These are phyloP conservation scores for Bagarius yarrelli DNA, from an alignment of 2,113 vertebrate genomes.

Conservation along the genomic window DNA sequence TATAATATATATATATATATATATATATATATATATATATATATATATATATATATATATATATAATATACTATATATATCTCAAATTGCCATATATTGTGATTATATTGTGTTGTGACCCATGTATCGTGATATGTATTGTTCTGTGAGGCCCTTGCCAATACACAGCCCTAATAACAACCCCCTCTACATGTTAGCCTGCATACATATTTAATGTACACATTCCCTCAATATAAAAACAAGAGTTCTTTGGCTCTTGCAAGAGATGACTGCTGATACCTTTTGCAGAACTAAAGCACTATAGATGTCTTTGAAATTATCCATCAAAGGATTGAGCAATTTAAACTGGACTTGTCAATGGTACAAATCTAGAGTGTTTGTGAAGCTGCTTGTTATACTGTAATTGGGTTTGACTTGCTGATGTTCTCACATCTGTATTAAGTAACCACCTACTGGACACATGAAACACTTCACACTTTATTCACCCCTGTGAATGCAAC, in stretches of 20 bases:
- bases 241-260: too few relatives aligned
- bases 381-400: slow-evolving; percentile 33
- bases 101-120: too few relatives aligned
- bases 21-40: too few relatives aligned
- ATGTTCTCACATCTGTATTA: slow-evolving; percentile 1
- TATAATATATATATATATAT: too few relatives aligned
- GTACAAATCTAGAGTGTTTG: slow-evolving; percentile 37
- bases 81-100: too few relatives aligned
- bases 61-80: too few relatives aligned
- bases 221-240: too few relatives aligned
- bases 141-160: too few relatives aligned
- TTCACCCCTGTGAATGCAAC: not conserved
- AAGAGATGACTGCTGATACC: too few relatives aligned
- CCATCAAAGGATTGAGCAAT: slow-evolving; percentile 29
- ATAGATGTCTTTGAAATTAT: slow-evolving; percentile 2
- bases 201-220: not conserved
- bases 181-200: not conserved
- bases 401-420: not conserved
- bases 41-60: not conserved
- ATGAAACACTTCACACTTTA: slow-evolving; percentile 13
- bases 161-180: too few relatives aligned
- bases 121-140: too few relatives aligned
- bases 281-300: too few relatives aligned
- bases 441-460: not conserved
- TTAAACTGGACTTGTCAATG: slow-evolving; percentile 38